phyloP scores from a whole-genome alignment of 2,797 vertebrate genomes.

The Darevskia mixta region DNA sequence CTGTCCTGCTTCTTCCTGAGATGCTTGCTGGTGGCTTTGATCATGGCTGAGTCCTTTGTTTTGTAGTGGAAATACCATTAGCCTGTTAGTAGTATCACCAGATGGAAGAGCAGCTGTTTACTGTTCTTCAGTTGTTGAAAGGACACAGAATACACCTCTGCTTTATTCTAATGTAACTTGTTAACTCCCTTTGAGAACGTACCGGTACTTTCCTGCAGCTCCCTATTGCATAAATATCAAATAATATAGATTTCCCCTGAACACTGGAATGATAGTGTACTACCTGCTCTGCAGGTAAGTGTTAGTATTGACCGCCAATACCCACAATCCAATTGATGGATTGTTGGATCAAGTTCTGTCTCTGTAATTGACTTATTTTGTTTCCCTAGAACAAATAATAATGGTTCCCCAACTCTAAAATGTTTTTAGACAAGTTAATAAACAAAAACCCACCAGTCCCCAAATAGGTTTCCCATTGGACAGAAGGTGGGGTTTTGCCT shows the following conservation, averaged over 20 bases:
- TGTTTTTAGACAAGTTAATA: too few species aligned
- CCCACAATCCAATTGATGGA: not conserved
- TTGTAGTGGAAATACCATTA: not conserved
- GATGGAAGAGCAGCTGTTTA: not conserved
- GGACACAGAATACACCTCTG: not conserved
- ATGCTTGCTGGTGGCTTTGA: not conserved
- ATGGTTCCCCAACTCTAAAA: too few species aligned
- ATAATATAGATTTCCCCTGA: not conserved
- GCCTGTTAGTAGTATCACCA: not conserved
- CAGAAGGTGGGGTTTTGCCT: too few species aligned
- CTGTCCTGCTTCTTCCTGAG: not conserved
- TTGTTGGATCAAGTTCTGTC: not conserved
- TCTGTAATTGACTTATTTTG: not conserved
- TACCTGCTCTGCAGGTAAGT: not conserved
- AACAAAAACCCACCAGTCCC: too few species aligned
- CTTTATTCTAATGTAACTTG: not conserved
- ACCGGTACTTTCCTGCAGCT: not conserved
- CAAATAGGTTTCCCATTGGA: too few species aligned
- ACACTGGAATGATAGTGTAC: fast-evolving
- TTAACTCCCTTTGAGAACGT: not conserved
- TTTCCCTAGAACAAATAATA: not conserved
- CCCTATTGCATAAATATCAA: not conserved
- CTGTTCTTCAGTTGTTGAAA: not conserved
- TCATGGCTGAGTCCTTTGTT: not conserved
- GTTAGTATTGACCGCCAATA: too few species aligned